Evolutionary conservation across 2,113 vertebrate genomes (phyloP), one percentile per base, ranked within the genome.

Genomic region (Lathamus discolor): DNA sequence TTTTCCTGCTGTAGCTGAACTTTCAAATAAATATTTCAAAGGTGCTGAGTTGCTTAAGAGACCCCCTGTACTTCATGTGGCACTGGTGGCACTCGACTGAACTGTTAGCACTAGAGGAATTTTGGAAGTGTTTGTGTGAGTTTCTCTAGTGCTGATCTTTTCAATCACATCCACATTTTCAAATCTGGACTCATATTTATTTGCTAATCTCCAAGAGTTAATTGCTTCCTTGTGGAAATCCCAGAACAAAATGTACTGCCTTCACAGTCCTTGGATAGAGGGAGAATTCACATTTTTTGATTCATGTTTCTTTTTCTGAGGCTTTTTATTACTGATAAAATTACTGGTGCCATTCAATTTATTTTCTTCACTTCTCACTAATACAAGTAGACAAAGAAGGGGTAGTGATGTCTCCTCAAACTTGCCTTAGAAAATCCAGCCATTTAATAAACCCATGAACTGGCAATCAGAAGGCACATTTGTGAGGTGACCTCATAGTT

Each of bases 331-430:
- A 19, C 16, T 59, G 28, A 9, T 77, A 37, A 37, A 37, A 37
- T 37, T 37, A 37, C 37, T 37, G 1, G 17, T 91, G 63, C 37
- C 0, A 0, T 59, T 82, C 17, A 13, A 39, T 69, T 82, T 0
- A 27, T 79, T 95, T 94, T 85, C 51, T 87, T 64, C 27, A 11
- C 54, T 93, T 67, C 15, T 95, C 22, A 25, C 19, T 57, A 16
- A 7, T 85, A 19, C 7, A 85, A 28, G 35, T 85, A 43, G 52
- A 33, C 62, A 28, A 73, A 59, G 22, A 63, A 72, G 66, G 35
- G 37, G 13, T 48, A 85, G 39, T 51, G 31, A 77, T 35, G 9
- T 25, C 17, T 52, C 28, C 41, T 80, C 63, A 62, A 83, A 54
- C 10, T 22, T 78, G 12, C 10, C 13, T 11, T 57, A 68, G 31